Conservation (phyloP, 30 jellyfish, hydroid and myxozoan species). For the Hydractinia echinata region DNA sequence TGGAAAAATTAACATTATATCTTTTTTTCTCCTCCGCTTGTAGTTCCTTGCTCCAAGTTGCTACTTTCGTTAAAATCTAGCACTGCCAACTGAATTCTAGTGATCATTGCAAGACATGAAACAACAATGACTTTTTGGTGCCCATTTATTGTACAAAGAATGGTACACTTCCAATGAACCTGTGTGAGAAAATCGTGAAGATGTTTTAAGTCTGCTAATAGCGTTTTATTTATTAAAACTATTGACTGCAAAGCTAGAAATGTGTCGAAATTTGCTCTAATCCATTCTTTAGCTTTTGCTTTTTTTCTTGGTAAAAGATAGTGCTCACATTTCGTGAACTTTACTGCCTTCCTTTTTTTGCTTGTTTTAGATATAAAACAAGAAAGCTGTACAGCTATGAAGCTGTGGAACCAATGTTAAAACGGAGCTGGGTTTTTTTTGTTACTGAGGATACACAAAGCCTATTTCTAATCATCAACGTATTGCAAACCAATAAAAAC, state of each 20-base stretch:
- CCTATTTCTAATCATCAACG: too few species aligned
- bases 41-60: constrained; percentile 19
- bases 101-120: constrained; percentile 32
- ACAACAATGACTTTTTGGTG: constrained; percentile 34
- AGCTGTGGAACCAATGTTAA: too few species aligned
- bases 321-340: constrained; percentile 20
- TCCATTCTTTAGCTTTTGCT: constrained; percentile 27
- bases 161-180: constrained; percentile 44
- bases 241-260: constrained; percentile 22
- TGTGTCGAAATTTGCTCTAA: constrained; percentile 28
- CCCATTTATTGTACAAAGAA: constrained; percentile 30
- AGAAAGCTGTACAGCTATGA: too few species aligned
- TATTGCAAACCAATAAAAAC: too few species aligned
- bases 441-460: too few species aligned
- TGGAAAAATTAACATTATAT: not conserved
- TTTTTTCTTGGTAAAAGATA: constrained; percentile 15
- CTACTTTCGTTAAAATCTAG: constrained; percentile 26
- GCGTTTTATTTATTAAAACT: constrained; percentile 25
- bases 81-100: constrained; percentile 40
- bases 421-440: too few species aligned
- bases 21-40: constrained; percentile 27
- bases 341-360: constrained; percentile 18
- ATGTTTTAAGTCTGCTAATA: constrained; percentile 19
- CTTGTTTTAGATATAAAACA: constrained; percentile 33
- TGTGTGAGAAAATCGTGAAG: constrained; percentile 46